A percentile compares a stretch with the other conserved stretches of the same genome.
Evolutionary conservation across 2,113 vertebrate species (phyloP).

Genomic region (Vicugna pacos): DNA sequence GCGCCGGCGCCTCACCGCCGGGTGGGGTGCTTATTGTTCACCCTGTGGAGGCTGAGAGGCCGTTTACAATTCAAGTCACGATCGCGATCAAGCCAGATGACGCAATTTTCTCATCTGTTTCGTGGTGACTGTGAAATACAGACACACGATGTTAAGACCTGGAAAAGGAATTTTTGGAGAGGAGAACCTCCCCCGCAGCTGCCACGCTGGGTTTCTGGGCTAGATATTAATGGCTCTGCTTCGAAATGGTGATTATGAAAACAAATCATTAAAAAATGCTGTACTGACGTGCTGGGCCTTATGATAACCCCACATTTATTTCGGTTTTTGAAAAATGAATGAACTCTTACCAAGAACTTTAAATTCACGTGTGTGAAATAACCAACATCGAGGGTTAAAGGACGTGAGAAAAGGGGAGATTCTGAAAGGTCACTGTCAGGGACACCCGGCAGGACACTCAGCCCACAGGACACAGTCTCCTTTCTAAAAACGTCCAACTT

Average conservation of each 20-base stretch:
- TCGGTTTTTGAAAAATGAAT: not conserved
- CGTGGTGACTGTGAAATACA: not conserved
- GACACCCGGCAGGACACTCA: no score
- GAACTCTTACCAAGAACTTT: not conserved
- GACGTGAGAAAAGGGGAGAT: not conserved
- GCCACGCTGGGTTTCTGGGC: not conserved
- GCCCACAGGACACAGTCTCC: not conserved
- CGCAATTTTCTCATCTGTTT: constrained; percentile 16
- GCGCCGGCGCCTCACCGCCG: accelerated
- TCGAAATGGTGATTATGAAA: not conserved
- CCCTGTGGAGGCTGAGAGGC: not conserved
- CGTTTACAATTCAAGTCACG: not conserved
- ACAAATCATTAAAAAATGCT: not conserved
- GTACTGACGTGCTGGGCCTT: not conserved
- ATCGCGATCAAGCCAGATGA: not conserved
- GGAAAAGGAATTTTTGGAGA: not conserved
- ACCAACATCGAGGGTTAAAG: not conserved
- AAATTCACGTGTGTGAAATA: not conserved
- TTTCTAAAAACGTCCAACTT: not conserved
- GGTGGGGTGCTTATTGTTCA: not conserved
- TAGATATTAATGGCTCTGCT: not conserved
- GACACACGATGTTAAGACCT: not conserved
- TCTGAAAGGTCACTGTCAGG: not conserved
- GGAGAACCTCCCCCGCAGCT: not conserved
- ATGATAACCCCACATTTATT: not conserved